These are phyloP conservation scores for Patagioenas fasciata DNA, from an alignment of 2,113 vertebrate genomes.

Conservation along the genomic window DNA sequence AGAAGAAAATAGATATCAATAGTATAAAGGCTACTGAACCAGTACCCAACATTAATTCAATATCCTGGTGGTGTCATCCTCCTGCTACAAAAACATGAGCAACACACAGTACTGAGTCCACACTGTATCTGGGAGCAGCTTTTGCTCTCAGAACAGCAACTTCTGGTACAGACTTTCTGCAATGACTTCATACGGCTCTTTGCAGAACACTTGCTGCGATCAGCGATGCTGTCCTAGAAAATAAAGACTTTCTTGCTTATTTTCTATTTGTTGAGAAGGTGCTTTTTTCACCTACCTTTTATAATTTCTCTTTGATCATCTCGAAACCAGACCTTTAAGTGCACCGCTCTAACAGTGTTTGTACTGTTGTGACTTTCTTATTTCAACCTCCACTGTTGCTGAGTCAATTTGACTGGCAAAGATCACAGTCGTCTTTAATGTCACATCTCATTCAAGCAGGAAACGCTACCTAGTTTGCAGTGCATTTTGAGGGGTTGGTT, in stretches of 20 bases:
- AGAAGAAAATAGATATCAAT: background rate
- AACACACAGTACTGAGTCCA: background rate
- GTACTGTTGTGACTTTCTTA: background rate
- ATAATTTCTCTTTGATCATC: constrained; percentile 12
- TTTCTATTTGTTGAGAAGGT: background rate
- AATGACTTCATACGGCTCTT: background rate
- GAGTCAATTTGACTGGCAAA: background rate
- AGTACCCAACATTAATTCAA: rapidly evolving
- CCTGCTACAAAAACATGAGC: background rate
- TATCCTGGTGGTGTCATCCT: background rate
- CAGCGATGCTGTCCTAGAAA: background rate
- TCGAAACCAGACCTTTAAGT: background rate
- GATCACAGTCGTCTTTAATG: background rate
- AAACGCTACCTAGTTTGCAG: background rate
- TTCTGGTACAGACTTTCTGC: background rate
- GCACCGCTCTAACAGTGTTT: background rate
- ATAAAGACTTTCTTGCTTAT: background rate
- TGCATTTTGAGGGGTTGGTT: background rate
- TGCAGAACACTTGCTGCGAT: background rate
- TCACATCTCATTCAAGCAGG: background rate
- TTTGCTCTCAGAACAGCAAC: background rate
- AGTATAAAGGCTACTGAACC: background rate
- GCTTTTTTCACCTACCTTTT: background rate
- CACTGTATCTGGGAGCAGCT: background rate
- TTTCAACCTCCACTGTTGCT: background rate